Base-by-base conservation (phyloP, 2,113 vertebrate species). In the Heloderma charlesbogerti region DNA sequence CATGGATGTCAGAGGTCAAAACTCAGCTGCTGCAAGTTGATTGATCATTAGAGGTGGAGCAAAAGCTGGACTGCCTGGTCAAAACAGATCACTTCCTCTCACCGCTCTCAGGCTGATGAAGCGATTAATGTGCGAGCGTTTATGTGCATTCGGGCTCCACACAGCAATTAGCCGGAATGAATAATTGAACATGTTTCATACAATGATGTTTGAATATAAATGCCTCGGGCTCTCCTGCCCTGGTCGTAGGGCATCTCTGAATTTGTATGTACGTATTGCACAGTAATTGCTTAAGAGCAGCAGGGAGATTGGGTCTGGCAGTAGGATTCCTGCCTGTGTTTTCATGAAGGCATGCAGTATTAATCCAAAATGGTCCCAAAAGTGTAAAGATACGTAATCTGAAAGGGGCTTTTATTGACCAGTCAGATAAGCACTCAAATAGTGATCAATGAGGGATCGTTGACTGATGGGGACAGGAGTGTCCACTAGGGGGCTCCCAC, bases 101-200 rank as follows among this genome's bases (percentile, higher is more conserved):
- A 20, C 27, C 1, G 57, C 57, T 88, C 86, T 79, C 54, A 6
- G 29, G 86, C 54, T 66, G 86, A 88, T 88, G 86, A 75, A 74
- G 34, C 74, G 20, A 88, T 88, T 78, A 78, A 45, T 43, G 75
- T 5, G 7, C 12, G 2, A 45, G 40, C 22, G 2, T 78, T 78
- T 27, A 78, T 27, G 86, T 22, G 37, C 57, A 3, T 78, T 45
- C 37, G 34, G 54, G 74, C 72, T 78, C 74, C 9, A 16, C 1
- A 29, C 18, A 4, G 74, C 86, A 88, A 88, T 88, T 88, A 88
- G 72, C 25, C 1, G 2, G 37, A 31, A 88, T 88, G 74, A 88
- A 78, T 88, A 78, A 88, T 78, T 72, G 85, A 88, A 78, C 37
- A 20, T 51, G 29, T 16, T 43, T 31, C 71, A 13, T 7, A 43